phyloP scores from a whole-genome alignment of 2,888 invertebrate genomes.

The Pachydiplax longipennis region DNA sequence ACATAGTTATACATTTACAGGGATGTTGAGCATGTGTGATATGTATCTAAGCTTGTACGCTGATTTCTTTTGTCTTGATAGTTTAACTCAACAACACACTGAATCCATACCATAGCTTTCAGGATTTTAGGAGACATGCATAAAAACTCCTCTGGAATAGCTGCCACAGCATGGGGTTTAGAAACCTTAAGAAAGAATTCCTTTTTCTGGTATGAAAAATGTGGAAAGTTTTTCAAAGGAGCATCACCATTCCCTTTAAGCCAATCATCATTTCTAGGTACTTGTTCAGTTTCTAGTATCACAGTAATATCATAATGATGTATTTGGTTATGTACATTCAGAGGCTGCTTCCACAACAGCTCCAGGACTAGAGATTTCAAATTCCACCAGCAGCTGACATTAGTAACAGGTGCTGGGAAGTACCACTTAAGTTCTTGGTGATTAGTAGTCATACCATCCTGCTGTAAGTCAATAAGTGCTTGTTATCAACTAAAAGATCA shows the following conservation, averaged over 20 bases:
- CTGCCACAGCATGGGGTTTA: neutral
- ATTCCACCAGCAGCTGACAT: conserved; percentile 47
- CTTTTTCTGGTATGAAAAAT: neutral
- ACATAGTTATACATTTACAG: no score
- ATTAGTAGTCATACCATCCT: neutral
- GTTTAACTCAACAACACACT: neutral
- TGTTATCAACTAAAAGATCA: neutral
- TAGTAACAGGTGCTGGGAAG: conserved; percentile 49
- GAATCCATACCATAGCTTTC: neutral
- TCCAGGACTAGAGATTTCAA: conserved; percentile 28
- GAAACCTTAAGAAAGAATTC: neutral
- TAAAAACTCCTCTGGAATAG: neutral
- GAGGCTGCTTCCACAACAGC: conserved; percentile 49
- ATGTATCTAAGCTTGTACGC: neutral
- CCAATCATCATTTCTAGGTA: neutral
- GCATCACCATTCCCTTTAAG: neutral
- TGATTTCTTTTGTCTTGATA: neutral
- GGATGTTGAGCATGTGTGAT: neutral
- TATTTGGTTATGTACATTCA: conserved; percentile 47
- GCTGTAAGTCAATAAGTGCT: neutral
- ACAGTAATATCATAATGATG: conserved; percentile 44
- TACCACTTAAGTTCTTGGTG: conserved; percentile 48
- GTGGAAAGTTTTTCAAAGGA: neutral
- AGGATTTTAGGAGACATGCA: neutral
- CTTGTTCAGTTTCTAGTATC: neutral